Base-by-base conservation (phyloP, 2,113 vertebrate genomes). In the Gobio gobio region DNA sequence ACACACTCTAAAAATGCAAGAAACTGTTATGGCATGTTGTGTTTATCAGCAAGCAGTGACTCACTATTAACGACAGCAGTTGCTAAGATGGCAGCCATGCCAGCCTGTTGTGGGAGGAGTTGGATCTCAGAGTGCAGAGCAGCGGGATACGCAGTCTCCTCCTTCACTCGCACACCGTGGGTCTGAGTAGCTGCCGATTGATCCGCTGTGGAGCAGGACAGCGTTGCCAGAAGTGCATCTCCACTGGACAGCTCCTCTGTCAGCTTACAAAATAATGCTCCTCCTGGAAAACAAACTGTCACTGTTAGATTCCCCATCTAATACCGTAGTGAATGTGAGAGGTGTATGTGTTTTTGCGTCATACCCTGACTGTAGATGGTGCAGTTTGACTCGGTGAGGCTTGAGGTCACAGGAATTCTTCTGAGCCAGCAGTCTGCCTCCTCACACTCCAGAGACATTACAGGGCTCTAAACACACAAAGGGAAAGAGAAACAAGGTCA, bases 61-160 rank as follows among this genome's bases (percentile, higher is more conserved):
- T 98, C 93, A 99, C 98, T 99, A 91, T 99, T 99, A 68, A 99
- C 92, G 54, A 99, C 93, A 0, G 98, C 98, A 0, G 98, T 99
- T 29, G 98, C 98, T 76, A 99, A 92, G 90, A 99, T 98, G 87
- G 98, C 97, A 0, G 98, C 98, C 98, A 99, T 99, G 90, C 98
- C 98, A 0, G 98, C 98, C 85, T 99, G 98, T 93, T 99, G 98
- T 0, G 98, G 98, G 83, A 99, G 96, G 40, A 99, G 96, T 94
- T 98, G 97, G 91, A 99, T 98, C 80, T 99, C 97, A 0, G 97
- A 89, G 89, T 86, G 96, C 43, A 94, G 83, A 0, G 93, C 88
- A 0, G 94, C 94, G 0, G 94, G 94, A 89, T 95, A 94, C 0
- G 88, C 26, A 0, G 94, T 78, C 51, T 97, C 97, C 0, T 94